Conservation (phyloP, 2,888 invertebrate genomes). For the Meganola albula region DNA sequence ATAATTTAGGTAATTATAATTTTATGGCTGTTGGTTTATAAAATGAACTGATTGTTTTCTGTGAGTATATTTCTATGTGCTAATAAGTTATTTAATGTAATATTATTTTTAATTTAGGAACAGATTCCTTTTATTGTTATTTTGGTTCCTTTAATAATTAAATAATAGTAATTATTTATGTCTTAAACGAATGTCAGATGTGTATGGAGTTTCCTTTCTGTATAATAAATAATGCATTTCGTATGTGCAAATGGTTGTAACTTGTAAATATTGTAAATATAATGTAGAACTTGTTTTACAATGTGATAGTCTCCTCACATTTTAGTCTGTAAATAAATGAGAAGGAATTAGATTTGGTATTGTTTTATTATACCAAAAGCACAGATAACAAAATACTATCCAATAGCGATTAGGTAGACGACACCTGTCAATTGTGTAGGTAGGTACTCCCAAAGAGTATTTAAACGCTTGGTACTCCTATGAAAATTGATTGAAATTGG, state of each 20-base stretch:
- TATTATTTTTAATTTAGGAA: constrained; percentile 35
- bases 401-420: no score
- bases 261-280: constrained; percentile 62
- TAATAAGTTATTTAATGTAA: constrained; percentile 42
- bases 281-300: constrained; percentile 68
- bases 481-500: no score
- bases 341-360: constrained; percentile 52
- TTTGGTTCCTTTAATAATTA: constrained; percentile 43
- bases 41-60: constrained; percentile 43
- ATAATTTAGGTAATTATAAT: neutral
- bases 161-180: constrained; percentile 31
- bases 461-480: no score
- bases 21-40: constrained; percentile 26
- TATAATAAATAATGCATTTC: constrained; percentile 54
- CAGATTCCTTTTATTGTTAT: constrained; percentile 44
- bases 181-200: constrained; percentile 17
- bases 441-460: no score
- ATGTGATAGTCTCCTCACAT: constrained; percentile 68
- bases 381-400: no score
- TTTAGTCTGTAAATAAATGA: constrained; percentile 74
- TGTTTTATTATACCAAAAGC: constrained; percentile 19
- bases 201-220: constrained; percentile 33
- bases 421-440: no score
- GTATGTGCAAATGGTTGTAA: constrained; percentile 31
- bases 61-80: constrained; percentile 30